These are phyloP conservation scores for Ibidorhyncha struthersii DNA, from an alignment of 2,113 vertebrate genomes.

Conservation along the genomic window DNA sequence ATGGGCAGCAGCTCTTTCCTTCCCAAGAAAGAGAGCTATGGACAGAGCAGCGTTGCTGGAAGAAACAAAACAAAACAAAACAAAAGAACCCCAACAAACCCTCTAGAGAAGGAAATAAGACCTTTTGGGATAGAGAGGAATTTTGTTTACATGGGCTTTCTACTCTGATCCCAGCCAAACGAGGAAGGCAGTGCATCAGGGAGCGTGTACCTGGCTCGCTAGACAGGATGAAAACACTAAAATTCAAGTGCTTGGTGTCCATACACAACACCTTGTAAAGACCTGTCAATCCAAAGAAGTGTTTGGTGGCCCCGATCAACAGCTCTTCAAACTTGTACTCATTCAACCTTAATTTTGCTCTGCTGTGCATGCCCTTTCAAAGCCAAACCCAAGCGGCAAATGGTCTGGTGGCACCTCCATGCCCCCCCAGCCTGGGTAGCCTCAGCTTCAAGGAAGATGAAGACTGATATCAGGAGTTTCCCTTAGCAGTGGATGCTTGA, in stretches of 20 bases:
- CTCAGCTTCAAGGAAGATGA: background rate
- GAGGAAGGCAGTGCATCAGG: background rate
- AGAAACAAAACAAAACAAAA: background rate
- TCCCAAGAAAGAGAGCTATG: background rate
- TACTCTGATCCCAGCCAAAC: background rate
- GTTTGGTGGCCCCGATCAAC: rapidly evolving
- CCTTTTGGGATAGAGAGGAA: background rate
- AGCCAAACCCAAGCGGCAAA: background rate
- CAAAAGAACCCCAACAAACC: background rate
- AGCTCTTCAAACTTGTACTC: background rate
- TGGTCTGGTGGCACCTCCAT: background rate
- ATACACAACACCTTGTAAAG: background rate
- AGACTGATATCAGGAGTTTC: background rate
- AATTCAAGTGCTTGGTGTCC: background rate
- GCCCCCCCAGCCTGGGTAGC: background rate
- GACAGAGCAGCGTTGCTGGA: background rate
- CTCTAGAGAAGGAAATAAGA: background rate
- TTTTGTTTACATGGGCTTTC: background rate
- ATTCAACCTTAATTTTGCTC: background rate
- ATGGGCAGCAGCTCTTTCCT: background rate
- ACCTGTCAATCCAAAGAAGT: background rate
- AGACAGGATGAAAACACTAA: background rate
- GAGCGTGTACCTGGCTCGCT: rapidly evolving
- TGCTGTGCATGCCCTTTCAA: background rate
- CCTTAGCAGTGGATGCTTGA: background rate